Evolutionary conservation across 2,797 vertebrate species (phyloP).

Genomic region (Bradypodion ventrale): DNA sequence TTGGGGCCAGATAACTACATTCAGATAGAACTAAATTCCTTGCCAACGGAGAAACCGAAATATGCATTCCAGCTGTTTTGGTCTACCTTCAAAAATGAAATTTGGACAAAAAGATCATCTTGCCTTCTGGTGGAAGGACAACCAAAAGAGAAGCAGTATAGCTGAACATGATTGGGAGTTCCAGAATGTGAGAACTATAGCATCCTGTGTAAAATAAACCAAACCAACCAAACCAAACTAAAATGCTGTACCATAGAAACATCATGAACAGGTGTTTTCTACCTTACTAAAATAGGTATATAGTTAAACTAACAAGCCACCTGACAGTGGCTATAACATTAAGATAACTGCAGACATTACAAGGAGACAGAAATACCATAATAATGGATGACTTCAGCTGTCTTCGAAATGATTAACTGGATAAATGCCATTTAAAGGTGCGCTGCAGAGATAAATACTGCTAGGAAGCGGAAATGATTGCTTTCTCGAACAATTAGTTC

Average conservation of each 20-base stretch:
- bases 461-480: constrained; percentile 12
- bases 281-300: background rate
- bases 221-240: background rate
- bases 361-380: constrained; percentile 18
- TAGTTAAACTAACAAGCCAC: background rate
- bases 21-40: too few species aligned
- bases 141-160: background rate
- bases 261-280: too few species aligned
- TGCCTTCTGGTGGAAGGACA: background rate
- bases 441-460: constrained; percentile 26
- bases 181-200: background rate
- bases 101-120: background rate
- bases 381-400: constrained; percentile 22
- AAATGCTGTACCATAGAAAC: background rate
- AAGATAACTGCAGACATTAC: background rate
- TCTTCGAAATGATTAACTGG: constrained; percentile 28
- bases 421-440: constrained; percentile 33
- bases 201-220: background rate
- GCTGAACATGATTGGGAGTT: background rate
- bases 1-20: too few species aligned
- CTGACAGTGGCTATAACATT: background rate
- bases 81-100: too few species aligned
- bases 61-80: too few species aligned
- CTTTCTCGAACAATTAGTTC: constrained; percentile 33
- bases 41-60: too few species aligned